These are phyloP conservation scores for Luscinia luscinia DNA, from an alignment of 2,797 vertebrate species.

Conservation along the genomic window DNA sequence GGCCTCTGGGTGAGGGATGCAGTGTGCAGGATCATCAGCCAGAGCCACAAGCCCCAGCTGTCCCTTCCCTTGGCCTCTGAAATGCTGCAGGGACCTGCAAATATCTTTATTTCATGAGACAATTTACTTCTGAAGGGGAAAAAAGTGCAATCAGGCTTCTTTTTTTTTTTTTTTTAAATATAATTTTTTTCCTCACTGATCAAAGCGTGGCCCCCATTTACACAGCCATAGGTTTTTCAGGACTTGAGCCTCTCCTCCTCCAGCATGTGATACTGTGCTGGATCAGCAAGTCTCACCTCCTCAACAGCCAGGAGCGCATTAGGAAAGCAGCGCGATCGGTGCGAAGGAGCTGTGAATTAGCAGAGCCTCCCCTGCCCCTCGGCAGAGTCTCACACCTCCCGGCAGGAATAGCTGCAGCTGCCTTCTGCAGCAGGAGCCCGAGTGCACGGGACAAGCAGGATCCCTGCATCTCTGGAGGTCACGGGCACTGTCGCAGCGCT, in stretches of 20 bases:
- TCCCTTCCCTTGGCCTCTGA: background rate
- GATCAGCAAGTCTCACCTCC: slow-evolving; percentile 43
- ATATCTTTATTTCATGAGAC: background rate
- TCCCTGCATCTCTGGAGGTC: background rate
- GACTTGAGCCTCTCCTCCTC: background rate
- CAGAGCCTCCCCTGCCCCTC: slow-evolving; percentile 16
- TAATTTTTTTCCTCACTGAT: background rate
- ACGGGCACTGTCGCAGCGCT: background rate
- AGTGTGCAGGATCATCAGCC: background rate
- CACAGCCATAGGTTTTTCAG: background rate
- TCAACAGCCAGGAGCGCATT: background rate
- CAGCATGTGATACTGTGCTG: background rate
- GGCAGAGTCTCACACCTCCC: slow-evolving; percentile 21
- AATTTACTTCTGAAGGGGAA: fast-evolving
- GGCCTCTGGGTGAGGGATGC: background rate
- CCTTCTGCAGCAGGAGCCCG: background rate
- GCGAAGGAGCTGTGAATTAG: background rate
- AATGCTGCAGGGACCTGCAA: background rate
- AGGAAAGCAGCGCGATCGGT: background rate
- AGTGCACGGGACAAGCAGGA: fast-evolving
- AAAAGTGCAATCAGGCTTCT: background rate
- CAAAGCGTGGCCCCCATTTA: background rate
- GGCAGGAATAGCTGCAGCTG: slow-evolving; percentile 24
- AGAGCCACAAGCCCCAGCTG: background rate
- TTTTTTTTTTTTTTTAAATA: too few species aligned